These are phyloP conservation scores for Caenorhabditis imperialis DNA, from an alignment of 2,888 invertebrate genomes.

Conservation along the genomic window DNA sequence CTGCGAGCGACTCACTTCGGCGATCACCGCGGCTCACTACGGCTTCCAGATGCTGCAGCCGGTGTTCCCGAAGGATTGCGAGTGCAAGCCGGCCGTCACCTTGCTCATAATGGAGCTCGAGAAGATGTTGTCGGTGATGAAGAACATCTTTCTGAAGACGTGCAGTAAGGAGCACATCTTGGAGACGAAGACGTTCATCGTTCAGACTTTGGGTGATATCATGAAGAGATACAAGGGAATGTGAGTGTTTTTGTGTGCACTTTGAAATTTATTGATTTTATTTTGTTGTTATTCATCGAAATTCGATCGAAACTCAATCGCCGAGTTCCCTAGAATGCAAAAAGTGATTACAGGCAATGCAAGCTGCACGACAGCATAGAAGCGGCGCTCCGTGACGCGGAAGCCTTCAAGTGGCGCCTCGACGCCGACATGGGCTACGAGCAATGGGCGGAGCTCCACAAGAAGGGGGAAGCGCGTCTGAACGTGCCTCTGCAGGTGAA, in stretches of 20 bases:
- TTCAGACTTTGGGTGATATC: slow-evolving; percentile 8
- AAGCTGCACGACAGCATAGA: slow-evolving; percentile 10
- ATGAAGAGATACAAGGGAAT: slow-evolving; percentile 2
- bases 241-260: too few relatives aligned
- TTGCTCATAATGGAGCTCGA: slow-evolving; percentile 19
- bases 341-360: slow-evolving; percentile 33
- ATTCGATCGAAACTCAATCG: too few relatives aligned
- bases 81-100: slow-evolving; percentile 13
- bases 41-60: slow-evolving; percentile 22
- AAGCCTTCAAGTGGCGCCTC: slow-evolving; percentile 8
- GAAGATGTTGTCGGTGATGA: slow-evolving; percentile 7
- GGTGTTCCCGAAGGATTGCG: slow-evolving; percentile 12
- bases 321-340: too few relatives aligned
- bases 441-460: slow-evolving; percentile 9
- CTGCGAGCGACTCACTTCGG: neutral
- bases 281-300: too few relatives aligned
- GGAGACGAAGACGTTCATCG: slow-evolving; percentile 8
- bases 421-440: neutral
- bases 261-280: too few relatives aligned
- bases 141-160: neutral
- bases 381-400: slow-evolving; percentile 2
- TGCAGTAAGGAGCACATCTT: neutral
- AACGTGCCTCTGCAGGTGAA: neutral
- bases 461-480: slow-evolving; percentile 6
- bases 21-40: slow-evolving; percentile 12